Evolutionary conservation across 2,113 vertebrate genomes (phyloP).

Genomic region (Uria aalge): DNA sequence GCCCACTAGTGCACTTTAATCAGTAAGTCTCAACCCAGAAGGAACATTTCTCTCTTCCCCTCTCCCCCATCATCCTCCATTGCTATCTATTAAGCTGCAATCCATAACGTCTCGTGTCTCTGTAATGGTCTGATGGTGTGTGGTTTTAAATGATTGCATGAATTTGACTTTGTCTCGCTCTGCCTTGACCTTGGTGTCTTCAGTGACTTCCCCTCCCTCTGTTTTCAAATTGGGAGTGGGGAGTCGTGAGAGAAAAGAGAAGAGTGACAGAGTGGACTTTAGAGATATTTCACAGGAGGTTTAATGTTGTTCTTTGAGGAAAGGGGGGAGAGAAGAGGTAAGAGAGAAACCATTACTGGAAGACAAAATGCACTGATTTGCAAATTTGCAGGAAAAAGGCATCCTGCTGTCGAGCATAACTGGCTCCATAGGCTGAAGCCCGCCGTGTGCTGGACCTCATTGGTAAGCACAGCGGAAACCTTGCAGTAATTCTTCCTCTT

Average conservation of each 20-base stretch:
- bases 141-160: constrained; percentile 49
- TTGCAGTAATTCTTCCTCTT: constrained; percentile 7
- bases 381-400: not conserved
- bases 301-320: constrained; percentile 12
- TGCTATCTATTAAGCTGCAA: constrained; percentile 43
- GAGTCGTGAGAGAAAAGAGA: not conserved
- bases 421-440: not conserved
- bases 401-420: not conserved
- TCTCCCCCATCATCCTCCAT: constrained; percentile 1
- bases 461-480: not conserved
- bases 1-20: constrained; percentile 46
- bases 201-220: not conserved
- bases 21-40: constrained; percentile 16
- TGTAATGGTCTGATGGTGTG: constrained; percentile 8
- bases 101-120: constrained; percentile 4
- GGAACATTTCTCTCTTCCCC: constrained; percentile 15
- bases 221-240: not conserved
- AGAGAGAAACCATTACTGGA: not conserved
- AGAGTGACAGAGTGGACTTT: not conserved
- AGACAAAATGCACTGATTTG: not conserved
- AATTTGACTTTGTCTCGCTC: constrained; percentile 54
- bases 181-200: constrained; percentile 54
- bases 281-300: not conserved
- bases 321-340: not conserved
- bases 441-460: not conserved